phyloP scores from a whole-genome alignment of 2,113 vertebrate species.

The Atrichornis clamosus region DNA sequence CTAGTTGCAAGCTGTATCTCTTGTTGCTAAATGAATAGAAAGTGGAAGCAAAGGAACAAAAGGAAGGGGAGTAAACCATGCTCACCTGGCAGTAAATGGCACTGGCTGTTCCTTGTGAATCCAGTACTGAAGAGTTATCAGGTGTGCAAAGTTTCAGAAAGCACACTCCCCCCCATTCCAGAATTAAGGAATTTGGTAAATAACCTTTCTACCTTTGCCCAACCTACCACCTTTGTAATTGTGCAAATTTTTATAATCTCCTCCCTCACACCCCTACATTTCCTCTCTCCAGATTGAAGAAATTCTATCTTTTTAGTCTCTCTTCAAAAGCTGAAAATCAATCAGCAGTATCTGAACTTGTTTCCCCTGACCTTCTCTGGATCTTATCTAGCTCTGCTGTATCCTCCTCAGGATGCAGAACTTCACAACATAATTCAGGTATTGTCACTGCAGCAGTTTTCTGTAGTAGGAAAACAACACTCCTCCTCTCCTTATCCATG shows the following conservation, averaged over 20 bases:
- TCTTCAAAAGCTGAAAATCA: not conserved
- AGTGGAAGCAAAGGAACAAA: not conserved
- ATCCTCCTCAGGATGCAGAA: not conserved
- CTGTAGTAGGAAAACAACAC: not conserved
- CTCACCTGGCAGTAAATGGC: not conserved
- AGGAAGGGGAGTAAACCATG: not conserved
- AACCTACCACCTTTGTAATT: not conserved
- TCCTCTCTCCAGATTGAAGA: not conserved
- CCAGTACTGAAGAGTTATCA: not conserved
- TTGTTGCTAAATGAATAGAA: not conserved
- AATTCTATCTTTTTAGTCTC: not conserved
- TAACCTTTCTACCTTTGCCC: not conserved
- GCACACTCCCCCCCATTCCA: not conserved
- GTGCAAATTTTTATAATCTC: not conserved
- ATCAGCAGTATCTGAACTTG: not conserved
- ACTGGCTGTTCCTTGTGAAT: not conserved
- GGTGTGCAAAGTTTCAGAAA: not conserved
- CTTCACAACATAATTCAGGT: not conserved
- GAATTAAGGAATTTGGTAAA: not conserved
- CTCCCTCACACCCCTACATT: not conserved
- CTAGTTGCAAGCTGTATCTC: not conserved
- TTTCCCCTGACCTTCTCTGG: not conserved
- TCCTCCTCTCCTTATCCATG: fast-evolving
- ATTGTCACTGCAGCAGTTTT: not conserved
- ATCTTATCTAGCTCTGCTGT: not conserved